Evolutionary conservation across 2,113 vertebrate genomes (phyloP).

Genomic region (cattle (Bos taurus)): DNA sequence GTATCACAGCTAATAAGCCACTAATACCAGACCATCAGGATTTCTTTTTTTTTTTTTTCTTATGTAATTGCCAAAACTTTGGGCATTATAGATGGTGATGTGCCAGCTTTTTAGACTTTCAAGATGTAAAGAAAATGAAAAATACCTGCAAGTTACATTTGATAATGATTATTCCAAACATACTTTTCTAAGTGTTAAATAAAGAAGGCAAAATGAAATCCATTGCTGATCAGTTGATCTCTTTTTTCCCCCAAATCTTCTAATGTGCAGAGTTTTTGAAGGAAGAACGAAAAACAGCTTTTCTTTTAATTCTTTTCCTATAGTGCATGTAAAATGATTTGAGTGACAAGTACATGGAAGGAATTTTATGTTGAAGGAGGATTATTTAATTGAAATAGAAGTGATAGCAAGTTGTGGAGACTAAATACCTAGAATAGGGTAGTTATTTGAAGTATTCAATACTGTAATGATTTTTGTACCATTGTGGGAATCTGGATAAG

Average conservation of each 20-base stretch:
- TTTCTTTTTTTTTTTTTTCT: conserved; percentile 2
- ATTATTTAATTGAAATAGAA: conserved; percentile 11
- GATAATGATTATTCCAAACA: background rate
- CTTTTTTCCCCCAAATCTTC: background rate
- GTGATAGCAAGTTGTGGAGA: background rate
- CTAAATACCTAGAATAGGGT: background rate
- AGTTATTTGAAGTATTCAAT: background rate
- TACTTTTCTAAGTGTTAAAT: background rate
- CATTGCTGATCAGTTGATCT: background rate
- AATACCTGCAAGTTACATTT: background rate
- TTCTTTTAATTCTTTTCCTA: background rate
- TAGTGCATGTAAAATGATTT: background rate
- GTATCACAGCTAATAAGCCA: background rate
- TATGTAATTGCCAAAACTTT: background rate
- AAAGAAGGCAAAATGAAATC: background rate
- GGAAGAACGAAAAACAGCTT: background rate
- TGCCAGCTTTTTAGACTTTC: background rate
- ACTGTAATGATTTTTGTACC: background rate
- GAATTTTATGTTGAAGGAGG: background rate
- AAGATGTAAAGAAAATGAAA: background rate
- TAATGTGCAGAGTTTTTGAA: background rate
- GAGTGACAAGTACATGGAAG: background rate
- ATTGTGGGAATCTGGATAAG: background rate
- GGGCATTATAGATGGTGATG: background rate
- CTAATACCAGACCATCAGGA: background rate